Evolutionary conservation across 2,888 invertebrate genomes (phyloP).

Genomic region (Heteromyza rotundicornis): DNA sequence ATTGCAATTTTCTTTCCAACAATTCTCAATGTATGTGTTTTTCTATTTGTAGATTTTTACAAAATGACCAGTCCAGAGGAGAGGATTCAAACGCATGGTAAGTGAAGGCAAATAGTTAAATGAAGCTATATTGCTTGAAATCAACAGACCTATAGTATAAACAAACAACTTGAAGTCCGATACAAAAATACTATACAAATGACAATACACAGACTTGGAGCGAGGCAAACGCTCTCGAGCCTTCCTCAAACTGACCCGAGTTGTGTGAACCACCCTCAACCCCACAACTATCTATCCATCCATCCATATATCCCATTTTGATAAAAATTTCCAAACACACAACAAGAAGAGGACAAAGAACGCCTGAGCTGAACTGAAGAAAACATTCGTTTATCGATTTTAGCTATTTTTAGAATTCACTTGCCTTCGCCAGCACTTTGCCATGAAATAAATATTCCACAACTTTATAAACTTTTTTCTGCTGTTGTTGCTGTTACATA

Average conservation of each 20-base stretch:
- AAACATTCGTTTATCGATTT: conserved; percentile 59
- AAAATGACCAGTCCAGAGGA: conserved; percentile 59
- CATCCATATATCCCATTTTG: conserved; percentile 13
- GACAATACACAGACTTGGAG: too few species aligned
- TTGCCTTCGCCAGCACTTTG: conserved; percentile 38
- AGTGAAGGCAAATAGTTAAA: conserved; percentile 37
- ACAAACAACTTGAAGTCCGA: too few species aligned
- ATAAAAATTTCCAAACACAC: conserved; percentile 14
- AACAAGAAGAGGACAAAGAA: conserved; percentile 36
- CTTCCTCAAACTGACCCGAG: conserved; percentile 31
- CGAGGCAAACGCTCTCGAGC: conserved; percentile 4
- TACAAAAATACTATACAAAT: too few species aligned
- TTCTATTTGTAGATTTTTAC: conserved; percentile 35
- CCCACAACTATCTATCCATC: conserved; percentile 1
- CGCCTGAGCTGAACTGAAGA: conserved; percentile 27
- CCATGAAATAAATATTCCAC: conserved; percentile 32
- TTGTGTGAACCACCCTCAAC: not conserved
- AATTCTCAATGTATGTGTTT: too few species aligned
- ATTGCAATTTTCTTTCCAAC: too few species aligned
- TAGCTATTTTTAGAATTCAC: conserved; percentile 58
- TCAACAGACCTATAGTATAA: too few species aligned
- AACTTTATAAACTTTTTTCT: conserved; percentile 18
- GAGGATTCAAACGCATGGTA: conserved; percentile 55
- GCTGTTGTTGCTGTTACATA: conserved; percentile 12
- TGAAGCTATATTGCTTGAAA: too few species aligned